Evolutionary conservation across 2,797 vertebrate species (phyloP).

Genomic region (Helostoma temminkii): DNA sequence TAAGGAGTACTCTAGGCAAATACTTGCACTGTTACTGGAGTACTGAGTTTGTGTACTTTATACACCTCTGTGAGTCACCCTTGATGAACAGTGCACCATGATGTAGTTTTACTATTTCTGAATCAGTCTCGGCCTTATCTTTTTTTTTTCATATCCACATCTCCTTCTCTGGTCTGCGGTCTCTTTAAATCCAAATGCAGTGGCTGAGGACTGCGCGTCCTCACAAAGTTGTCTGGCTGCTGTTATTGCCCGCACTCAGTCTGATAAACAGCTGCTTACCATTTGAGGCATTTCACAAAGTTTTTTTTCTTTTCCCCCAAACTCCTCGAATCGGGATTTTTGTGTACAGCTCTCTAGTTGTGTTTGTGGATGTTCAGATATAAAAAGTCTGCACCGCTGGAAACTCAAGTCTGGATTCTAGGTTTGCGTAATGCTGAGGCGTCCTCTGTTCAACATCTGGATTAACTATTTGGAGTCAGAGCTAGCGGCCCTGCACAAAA

Average conservation of each 20-base stretch:
- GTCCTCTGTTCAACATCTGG: conserved; percentile 79
- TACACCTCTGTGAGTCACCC: too few species aligned
- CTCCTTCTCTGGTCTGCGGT: conserved; percentile 71
- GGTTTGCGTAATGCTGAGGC: conserved; percentile 70
- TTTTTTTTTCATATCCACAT: conserved; percentile 29
- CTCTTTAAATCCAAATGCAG: conserved; percentile 82
- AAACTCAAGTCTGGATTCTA: conserved; percentile 50
- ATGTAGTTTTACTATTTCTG: not conserved
- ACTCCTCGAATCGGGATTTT: conserved; percentile 27
- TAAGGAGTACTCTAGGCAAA: too few species aligned
- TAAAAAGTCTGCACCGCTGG: conserved; percentile 56
- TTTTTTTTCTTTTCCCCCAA: conserved; percentile 28
- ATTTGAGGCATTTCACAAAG: conserved; percentile 62
- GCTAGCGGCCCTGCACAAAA: conserved; percentile 56
- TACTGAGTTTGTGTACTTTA: too few species aligned
- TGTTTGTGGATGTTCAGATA: conserved; percentile 50
- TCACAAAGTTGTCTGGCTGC: conserved; percentile 65
- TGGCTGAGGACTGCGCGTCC: conserved; percentile 67
- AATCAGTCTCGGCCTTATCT: conserved; percentile 29
- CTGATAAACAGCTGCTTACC: conserved; percentile 79
- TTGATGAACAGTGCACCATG: not conserved
- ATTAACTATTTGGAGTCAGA: conserved; percentile 81
- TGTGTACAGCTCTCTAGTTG: not conserved
- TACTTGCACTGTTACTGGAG: too few species aligned
- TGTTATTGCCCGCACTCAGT: conserved; percentile 63